Percentiles rank a stretch among this genome's conserved stretches.
These are phyloP conservation scores for Corvus cornix DNA, from an alignment of 2,113 vertebrate species.

Conservation along the genomic window DNA sequence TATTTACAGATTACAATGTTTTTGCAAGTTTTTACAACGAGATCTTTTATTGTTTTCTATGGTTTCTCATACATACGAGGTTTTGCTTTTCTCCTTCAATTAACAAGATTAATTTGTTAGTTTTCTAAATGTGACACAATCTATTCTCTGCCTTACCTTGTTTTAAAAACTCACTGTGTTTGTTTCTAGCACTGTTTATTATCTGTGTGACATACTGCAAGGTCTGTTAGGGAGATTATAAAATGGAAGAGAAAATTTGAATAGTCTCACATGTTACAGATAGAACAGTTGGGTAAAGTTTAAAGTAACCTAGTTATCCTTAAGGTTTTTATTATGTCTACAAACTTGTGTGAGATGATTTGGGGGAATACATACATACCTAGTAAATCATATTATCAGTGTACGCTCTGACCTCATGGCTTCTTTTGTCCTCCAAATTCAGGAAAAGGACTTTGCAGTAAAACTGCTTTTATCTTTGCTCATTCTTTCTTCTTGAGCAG, in stretches of 20 bases:
- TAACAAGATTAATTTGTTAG: background rate
- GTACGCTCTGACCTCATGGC: background rate
- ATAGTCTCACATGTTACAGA: background rate
- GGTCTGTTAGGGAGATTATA: background rate
- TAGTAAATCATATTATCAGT: background rate
- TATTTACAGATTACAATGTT: background rate
- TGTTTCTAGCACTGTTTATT: background rate
- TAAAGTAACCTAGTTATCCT: background rate
- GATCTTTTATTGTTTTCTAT: fast-evolving
- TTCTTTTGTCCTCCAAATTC: background rate
- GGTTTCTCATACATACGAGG: fast-evolving
- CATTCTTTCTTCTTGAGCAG: background rate
- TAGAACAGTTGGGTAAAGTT: background rate
- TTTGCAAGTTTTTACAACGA: background rate
- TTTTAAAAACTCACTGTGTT: background rate
- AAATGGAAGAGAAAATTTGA: background rate
- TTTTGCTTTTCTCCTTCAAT: background rate
- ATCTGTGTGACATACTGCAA: background rate
- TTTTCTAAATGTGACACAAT: background rate
- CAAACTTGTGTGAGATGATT: background rate
- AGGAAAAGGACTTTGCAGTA: background rate
- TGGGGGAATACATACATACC: background rate
- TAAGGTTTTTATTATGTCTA: background rate
- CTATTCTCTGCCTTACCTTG: background rate
- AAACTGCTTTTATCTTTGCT: background rate